Evolutionary conservation across 2,113 vertebrate genomes (phyloP), one percentile per base, ranked within the genome.

Genomic region (Eolophus roseicapilla): DNA sequence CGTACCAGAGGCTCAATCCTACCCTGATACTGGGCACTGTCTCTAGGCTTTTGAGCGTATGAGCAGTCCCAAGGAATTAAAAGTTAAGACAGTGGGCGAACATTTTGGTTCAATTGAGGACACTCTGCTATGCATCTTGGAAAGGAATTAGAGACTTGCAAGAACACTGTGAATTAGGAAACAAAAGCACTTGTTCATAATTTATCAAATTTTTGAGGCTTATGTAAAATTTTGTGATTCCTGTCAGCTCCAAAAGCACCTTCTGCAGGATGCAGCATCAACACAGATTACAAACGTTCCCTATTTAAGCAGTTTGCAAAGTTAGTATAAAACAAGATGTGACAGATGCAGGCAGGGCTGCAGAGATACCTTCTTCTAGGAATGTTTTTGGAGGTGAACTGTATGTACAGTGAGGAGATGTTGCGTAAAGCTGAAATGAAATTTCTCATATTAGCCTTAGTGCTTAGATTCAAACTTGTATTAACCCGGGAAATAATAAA

Each of bases 401-500:
- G 25, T 52, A 69, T 1, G 13, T 65, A 39, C 77, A 79, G 86
- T 1, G 0, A 95, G 63, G 67, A 69, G 77, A 37, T 23, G n/a
- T 24, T 76, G 57, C 70, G 57, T 35, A 37, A 82, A 87, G 77
- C 86, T 70, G 59, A 57, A 91, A 93, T 91, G 77, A 52, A 83
- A 91, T 49, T 75, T 64, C 75, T 73, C 74, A 33, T 49, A 57
- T 88, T 82, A 84, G 76, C 76, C 63, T 69, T 35, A 52, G 24
- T 57, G 47, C 90, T 95, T 57, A 28, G 57, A 89, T 41, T 86
- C 62, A 87, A 92, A 86, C 81, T 74, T 17, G 37, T 57, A 91
- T 92, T 93, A 92, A 95, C 77, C 69, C 86, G 95, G 90, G 80
- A 90, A 96, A 95, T 86, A 93, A 94, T 84, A 96, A 5, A 95